phyloP scores from a whole-genome alignment of 1,140 invertebrate genomes.

The Rhyacophila brunnea region DNA sequence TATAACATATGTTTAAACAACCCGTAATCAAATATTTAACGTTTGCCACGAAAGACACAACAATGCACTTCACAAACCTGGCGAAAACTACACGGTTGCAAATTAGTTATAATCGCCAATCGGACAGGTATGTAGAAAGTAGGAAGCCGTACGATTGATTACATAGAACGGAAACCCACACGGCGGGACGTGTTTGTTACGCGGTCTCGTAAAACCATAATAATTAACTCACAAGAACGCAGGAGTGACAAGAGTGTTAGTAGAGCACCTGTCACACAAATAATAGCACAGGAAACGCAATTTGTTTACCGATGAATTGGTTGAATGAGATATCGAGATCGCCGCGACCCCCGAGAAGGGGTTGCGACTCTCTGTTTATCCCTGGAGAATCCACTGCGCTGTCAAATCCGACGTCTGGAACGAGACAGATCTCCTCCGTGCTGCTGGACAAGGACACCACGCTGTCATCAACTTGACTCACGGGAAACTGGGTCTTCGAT shows the following conservation, averaged over 20 bases:
- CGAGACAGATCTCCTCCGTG: slow-evolving; percentile 65
- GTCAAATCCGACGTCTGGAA: slow-evolving; percentile 65
- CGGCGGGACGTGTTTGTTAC: background rate
- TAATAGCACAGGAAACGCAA: slow-evolving; percentile 1
- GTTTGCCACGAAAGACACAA: slow-evolving; percentile 11
- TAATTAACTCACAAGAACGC: slow-evolving; percentile 9
- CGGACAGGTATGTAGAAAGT: slow-evolving; percentile 16
- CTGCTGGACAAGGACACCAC: slow-evolving; percentile 54
- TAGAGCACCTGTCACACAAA: slow-evolving; percentile 9
- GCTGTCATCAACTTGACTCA: slow-evolving; percentile 51
- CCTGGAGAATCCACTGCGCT: slow-evolving; percentile 72
- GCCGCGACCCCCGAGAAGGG: slow-evolving; percentile 79
- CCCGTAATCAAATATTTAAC: slow-evolving; percentile 17
- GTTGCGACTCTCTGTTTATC: slow-evolving; percentile 83
- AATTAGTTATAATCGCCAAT: slow-evolving; percentile 13
- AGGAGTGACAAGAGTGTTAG: background rate
- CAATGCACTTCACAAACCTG: slow-evolving; percentile 9
- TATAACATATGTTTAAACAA: background rate
- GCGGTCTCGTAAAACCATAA: slow-evolving; percentile 5
- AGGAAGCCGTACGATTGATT: slow-evolving; percentile 24
- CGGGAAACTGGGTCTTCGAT: slow-evolving; percentile 44
- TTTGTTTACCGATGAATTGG: slow-evolving; percentile 72
- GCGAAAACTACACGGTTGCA: slow-evolving; percentile 10
- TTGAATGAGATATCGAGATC: slow-evolving; percentile 75
- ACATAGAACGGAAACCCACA: slow-evolving; percentile 16